Percentiles rank a stretch among this genome's conserved stretches.
These are phyloP conservation scores for Rhineura floridana DNA, from an alignment of 2,113 vertebrate species.

Conservation along the genomic window DNA sequence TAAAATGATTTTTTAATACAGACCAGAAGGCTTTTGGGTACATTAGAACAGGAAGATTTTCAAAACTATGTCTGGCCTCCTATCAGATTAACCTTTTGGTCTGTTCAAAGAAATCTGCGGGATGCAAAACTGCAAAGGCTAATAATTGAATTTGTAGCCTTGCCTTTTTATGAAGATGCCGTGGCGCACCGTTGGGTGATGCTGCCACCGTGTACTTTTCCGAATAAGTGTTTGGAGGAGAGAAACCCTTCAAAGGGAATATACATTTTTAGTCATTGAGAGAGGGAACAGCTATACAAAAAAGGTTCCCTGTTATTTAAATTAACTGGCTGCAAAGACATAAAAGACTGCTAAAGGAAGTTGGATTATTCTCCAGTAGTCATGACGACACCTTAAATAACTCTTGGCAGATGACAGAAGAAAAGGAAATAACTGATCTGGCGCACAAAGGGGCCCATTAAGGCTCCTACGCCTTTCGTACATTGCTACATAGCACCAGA, in stretches of 20 bases:
- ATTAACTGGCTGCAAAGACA: conserved; percentile 46
- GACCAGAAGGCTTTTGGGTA: conserved; percentile 17
- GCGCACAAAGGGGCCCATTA: not conserved
- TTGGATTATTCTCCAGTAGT: conserved; percentile 66
- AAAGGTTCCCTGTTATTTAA: conserved; percentile 51
- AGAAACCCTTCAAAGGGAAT: conserved; percentile 25
- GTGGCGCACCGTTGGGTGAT: not conserved
- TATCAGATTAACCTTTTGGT: conserved; percentile 39
- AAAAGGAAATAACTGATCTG: conserved; percentile 22
- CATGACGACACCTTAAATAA: conserved; percentile 68
- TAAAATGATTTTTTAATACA: conserved; percentile 28
- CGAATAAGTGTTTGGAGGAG: not conserved
- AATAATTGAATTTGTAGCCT: conserved; percentile 45
- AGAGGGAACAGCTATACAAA: not conserved
- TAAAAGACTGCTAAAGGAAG: conserved; percentile 59
- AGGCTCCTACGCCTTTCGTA: not conserved
- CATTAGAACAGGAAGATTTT: not conserved
- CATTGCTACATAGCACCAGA: not conserved
- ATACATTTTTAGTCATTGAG: not conserved
- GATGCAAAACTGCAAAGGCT: conserved; percentile 34
- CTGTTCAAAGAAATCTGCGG: conserved; percentile 24
- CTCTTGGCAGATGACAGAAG: conserved; percentile 38
- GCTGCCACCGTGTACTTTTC: not conserved
- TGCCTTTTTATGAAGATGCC: not conserved
- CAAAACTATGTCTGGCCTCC: conserved; percentile 1